Conservation (phyloP, 53 echinoderm and acorn worm genomes). For the Echinarachnius parma region DNA sequence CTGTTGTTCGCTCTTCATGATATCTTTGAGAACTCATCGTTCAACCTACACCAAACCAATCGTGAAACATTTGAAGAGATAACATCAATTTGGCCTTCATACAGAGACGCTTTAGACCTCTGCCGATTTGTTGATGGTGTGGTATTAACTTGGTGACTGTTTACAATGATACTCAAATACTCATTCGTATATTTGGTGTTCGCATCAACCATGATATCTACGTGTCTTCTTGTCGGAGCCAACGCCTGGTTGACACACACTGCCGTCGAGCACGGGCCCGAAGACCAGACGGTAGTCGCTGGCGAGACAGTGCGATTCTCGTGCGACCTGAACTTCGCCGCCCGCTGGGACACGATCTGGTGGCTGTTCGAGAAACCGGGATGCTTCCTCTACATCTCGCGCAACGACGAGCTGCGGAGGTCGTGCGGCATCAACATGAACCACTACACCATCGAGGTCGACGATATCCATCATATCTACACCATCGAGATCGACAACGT, state of each 20-base stretch:
- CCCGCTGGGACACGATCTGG: slow-evolving; percentile 25
- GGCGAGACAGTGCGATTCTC: slow-evolving; percentile 27
- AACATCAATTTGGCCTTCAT: too few species aligned
- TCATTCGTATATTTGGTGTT: too few species aligned
- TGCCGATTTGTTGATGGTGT: too few species aligned
- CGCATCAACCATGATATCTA: too few species aligned
- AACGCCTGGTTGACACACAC: slow-evolving; percentile 26
- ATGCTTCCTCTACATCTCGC: slow-evolving; percentile 36
- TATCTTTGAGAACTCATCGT: too few species aligned
- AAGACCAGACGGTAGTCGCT: slow-evolving; percentile 9
- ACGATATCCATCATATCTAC: slow-evolving; percentile 32
- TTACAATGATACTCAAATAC: too few species aligned
- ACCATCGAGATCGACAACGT: slow-evolving; percentile 37
- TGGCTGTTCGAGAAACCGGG: slow-evolving; percentile 25
- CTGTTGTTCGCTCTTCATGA: too few species aligned
- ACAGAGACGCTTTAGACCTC: too few species aligned
- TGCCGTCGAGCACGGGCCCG: slow-evolving; percentile 18
- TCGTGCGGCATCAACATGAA: slow-evolving; percentile 37
- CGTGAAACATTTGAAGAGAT: too few species aligned
- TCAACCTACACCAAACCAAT: too few species aligned
- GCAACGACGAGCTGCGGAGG: slow-evolving; percentile 12
- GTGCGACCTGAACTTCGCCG: slow-evolving; percentile 23
- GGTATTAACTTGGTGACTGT: too few species aligned
- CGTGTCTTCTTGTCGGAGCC: too few species aligned
- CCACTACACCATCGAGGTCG: slow-evolving; percentile 23